Percentiles rank a stretch among this genome's conserved stretches.
phyloP scores from a whole-genome alignment of 2,888 invertebrate species.

The Folsomia candida region DNA sequence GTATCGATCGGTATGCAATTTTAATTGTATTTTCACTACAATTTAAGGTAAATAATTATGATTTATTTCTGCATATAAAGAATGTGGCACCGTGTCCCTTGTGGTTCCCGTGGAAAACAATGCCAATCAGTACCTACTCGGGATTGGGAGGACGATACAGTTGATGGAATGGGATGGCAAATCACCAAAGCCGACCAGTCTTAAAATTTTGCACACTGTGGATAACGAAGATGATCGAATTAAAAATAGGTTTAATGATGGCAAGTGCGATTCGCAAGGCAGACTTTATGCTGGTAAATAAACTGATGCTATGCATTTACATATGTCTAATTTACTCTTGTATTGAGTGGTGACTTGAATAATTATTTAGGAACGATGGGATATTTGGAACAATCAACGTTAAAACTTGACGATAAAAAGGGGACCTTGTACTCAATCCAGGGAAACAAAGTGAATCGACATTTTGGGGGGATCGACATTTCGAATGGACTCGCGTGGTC shows the following conservation, averaged over 20 bases:
- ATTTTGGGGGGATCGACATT: slow-evolving; percentile 55
- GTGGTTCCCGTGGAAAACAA: slow-evolving; percentile 65
- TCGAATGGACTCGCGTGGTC: slow-evolving; percentile 81
- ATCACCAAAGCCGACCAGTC: slow-evolving; percentile 53
- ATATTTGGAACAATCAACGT: background rate
- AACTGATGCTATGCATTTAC: too few relatives aligned
- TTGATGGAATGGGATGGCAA: slow-evolving; percentile 66
- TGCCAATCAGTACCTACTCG: slow-evolving; percentile 63
- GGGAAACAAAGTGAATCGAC: slow-evolving; percentile 14
- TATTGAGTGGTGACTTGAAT: too few relatives aligned
- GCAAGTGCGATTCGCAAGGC: slow-evolving; percentile 71
- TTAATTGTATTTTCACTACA: too few relatives aligned
- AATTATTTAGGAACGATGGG: slow-evolving; percentile 38
- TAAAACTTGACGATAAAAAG: slow-evolving; percentile 15
- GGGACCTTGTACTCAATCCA: slow-evolving; percentile 20
- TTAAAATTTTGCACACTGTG: slow-evolving; percentile 60
- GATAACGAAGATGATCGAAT: slow-evolving; percentile 57
- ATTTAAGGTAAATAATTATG: too few relatives aligned
- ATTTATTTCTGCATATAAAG: too few relatives aligned
- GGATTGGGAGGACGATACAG: slow-evolving; percentile 61
- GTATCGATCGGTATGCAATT: slow-evolving; percentile 36
- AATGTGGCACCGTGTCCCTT: slow-evolving; percentile 55
- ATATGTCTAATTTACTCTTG: too few relatives aligned
- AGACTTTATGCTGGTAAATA: slow-evolving; percentile 68
- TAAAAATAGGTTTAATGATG: slow-evolving; percentile 70